Conservation (phyloP, 2,888 invertebrate genomes). For the Caenorhabditis japonica region DNA sequence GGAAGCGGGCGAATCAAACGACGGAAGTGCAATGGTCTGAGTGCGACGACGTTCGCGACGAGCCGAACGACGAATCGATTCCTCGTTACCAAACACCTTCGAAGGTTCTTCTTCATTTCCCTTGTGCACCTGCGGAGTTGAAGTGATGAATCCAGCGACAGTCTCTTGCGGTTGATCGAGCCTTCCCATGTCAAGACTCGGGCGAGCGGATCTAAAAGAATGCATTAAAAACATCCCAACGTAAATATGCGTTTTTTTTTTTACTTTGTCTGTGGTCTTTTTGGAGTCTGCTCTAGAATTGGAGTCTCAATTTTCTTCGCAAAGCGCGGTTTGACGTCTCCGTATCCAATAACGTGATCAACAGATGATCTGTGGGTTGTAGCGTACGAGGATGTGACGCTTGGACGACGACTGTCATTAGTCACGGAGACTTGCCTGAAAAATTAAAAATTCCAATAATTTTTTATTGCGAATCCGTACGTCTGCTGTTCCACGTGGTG, state of each 20-base stretch:
- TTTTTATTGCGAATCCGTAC: neutral
- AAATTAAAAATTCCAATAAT: neutral
- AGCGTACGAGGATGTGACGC: slow-evolving; percentile 22
- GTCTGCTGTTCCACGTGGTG: too few species aligned
- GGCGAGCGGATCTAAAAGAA: too few species aligned
- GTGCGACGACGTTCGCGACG: slow-evolving; percentile 32
- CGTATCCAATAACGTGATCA: slow-evolving; percentile 15
- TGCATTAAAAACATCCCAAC: too few species aligned
- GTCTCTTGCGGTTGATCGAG: neutral
- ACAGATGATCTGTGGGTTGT: slow-evolving; percentile 23
- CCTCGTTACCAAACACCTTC: slow-evolving; percentile 35
- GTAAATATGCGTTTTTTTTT: too few species aligned
- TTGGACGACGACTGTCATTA: slow-evolving; percentile 13
- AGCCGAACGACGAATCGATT: slow-evolving; percentile 19
- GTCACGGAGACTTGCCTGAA: slow-evolving; percentile 9
- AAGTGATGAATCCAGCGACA: slow-evolving; percentile 33
- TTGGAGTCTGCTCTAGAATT: slow-evolving; percentile 22
- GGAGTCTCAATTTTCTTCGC: slow-evolving; percentile 1
- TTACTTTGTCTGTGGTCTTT: slow-evolving; percentile 11
- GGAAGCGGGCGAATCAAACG: slow-evolving; percentile 38
- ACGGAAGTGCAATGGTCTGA: slow-evolving; percentile 21
- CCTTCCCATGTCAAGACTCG: slow-evolving; percentile 4
- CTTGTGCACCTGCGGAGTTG: slow-evolving; percentile 28
- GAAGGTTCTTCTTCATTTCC: slow-evolving; percentile 11
- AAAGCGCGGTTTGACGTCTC: neutral